Conservation (phyloP, 1,140 invertebrate genomes). For the Ceratina australensis region DNA sequence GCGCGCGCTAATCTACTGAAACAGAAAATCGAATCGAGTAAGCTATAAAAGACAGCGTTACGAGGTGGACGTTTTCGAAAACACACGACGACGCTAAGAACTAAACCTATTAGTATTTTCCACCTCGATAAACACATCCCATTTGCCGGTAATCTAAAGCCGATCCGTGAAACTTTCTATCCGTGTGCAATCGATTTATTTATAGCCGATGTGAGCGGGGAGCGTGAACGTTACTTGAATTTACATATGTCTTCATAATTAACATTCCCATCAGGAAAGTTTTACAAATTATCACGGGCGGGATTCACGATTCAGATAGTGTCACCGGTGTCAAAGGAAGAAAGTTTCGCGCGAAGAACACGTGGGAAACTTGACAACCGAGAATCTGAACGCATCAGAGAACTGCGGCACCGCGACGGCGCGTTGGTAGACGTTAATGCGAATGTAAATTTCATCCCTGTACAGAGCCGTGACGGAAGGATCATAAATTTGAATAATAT, state of each 20-base stretch:
- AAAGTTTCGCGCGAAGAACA: constrained; percentile 22
- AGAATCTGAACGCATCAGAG: constrained; percentile 12
- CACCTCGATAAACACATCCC: no score
- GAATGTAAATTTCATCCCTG: constrained; percentile 56
- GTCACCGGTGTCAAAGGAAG: constrained; percentile 41
- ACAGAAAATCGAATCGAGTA: constrained; percentile 3
- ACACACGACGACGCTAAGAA: not conserved
- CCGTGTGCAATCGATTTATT: no score
- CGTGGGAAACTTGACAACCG: constrained; percentile 23
- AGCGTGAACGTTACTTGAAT: no score
- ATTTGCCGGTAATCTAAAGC: no score
- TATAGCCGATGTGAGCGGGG: no score
- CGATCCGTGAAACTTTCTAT: no score
- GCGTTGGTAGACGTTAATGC: constrained; percentile 51
- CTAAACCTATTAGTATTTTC: no score
- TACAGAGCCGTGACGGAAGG: constrained; percentile 10
- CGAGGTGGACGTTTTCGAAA: not conserved
- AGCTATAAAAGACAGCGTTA: not conserved
- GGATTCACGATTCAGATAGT: not conserved
- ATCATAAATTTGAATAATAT: constrained; percentile 67
- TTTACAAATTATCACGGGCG: not conserved
- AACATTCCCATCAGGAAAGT: constrained; percentile 1
- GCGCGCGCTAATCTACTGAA: constrained; percentile 14
- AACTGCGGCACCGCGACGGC: no score
- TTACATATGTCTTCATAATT: no score